These are phyloP conservation scores for Anguilla megastoma DNA, from an alignment of 2,797 vertebrate genomes.

Conservation along the genomic window DNA sequence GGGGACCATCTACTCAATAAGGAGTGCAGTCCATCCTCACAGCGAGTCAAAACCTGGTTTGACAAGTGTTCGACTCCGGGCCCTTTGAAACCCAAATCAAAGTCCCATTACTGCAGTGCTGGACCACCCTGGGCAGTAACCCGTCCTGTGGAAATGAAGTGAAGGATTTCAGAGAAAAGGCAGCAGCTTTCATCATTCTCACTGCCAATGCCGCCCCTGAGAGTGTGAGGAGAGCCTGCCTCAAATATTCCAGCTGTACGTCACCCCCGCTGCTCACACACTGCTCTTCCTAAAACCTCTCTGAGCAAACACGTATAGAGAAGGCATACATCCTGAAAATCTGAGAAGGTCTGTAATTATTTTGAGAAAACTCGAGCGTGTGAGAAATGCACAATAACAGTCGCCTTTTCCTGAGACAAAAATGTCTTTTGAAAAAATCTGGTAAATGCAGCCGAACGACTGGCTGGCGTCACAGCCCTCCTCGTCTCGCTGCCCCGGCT, in stretches of 20 bases:
- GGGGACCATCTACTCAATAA: not conserved
- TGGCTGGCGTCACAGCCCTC: too few species aligned
- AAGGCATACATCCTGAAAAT: not conserved
- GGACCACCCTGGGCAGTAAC: not conserved
- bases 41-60: not conserved
- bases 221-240: not conserved
- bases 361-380: not conserved
- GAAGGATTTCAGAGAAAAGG: not conserved
- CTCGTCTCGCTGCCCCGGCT: too few species aligned
- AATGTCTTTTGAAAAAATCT: too few species aligned
- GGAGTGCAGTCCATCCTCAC: not conserved
- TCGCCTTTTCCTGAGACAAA: not conserved
- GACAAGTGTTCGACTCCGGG: not conserved
- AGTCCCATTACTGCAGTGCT: not conserved
- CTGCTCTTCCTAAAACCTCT: too few species aligned
- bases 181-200: not conserved
- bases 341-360: too few species aligned
- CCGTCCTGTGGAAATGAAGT: not conserved
- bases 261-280: not conserved
- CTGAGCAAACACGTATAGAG: not conserved
- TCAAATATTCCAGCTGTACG: not conserved
- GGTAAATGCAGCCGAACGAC: not conserved
- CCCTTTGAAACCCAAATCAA: not conserved
- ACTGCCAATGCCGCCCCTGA: not conserved
- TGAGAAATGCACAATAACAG: not conserved